Evolutionary conservation across 2,113 vertebrate genomes (phyloP).

Genomic region (Zosterops pallidus): DNA sequence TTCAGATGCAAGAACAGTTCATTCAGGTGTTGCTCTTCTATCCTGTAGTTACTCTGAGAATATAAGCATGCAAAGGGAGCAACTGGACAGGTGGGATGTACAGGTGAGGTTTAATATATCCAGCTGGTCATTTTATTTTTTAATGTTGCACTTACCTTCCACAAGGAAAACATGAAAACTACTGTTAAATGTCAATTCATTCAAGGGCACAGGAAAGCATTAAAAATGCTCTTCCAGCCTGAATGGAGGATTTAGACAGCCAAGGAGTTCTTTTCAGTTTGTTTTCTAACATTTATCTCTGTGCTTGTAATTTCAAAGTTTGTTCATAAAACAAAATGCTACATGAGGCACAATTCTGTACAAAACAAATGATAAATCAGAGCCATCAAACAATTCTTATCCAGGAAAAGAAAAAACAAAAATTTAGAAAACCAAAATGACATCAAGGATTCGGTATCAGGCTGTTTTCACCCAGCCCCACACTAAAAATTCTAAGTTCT

Average conservation of each 20-base stretch:
- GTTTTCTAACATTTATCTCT: neutral
- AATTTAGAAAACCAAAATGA: neutral
- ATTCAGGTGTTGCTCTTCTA: neutral
- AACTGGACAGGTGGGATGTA: neutral
- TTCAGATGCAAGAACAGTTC: neutral
- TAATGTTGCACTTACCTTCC: neutral
- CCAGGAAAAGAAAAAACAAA: neutral
- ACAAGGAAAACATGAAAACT: neutral
- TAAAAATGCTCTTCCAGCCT: neutral
- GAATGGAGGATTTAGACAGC: neutral
- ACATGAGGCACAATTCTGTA: neutral
- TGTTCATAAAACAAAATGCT: neutral
- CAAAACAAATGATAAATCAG: neutral
- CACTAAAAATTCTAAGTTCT: neutral
- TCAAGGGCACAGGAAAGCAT: neutral
- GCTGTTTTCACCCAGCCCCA: neutral
- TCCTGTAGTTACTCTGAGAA: neutral
- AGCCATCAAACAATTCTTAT: neutral
- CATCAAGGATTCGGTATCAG: neutral
- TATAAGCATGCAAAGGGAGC: neutral
- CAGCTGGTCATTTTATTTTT: neutral
- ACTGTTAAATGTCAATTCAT: neutral
- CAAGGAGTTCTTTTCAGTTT: neutral
- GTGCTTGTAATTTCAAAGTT: neutral
- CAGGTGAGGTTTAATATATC: neutral